phyloP scores from a whole-genome alignment of 1,140 invertebrate genomes.

The Drosophila nasuta region DNA sequence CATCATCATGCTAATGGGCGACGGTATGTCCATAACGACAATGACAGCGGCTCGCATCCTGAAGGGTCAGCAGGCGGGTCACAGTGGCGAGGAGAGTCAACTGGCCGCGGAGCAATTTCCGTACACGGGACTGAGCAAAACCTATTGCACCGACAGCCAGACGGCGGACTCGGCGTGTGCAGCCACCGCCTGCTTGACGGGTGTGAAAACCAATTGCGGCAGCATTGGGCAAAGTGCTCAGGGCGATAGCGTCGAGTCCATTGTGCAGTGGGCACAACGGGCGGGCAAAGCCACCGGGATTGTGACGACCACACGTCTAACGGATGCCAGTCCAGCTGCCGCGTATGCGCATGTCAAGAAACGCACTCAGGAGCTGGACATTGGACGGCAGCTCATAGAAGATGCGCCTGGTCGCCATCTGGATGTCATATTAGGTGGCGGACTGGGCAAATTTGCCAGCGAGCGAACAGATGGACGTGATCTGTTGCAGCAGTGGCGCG shows the following conservation, averaged over 20 bases:
- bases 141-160: conserved; percentile 91
- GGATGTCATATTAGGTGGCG: conserved; percentile 90
- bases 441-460: conserved; percentile 87
- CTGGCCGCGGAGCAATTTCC: conserved; percentile 92
- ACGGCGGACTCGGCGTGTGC: conserved; percentile 92
- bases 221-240: conserved; percentile 88
- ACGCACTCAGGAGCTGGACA: conserved; percentile 90
- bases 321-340: conserved; percentile 75
- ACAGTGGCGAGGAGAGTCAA: conserved; percentile 88
- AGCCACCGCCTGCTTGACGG: conserved; percentile 89
- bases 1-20: conserved; percentile 91
- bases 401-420: conserved; percentile 86
- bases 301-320: conserved; percentile 79
- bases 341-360: conserved; percentile 87
- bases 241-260: conserved; percentile 88
- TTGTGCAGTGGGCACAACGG: conserved; percentile 93
- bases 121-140: conserved; percentile 88
- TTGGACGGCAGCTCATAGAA: conserved; percentile 88
- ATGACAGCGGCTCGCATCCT: conserved; percentile 89
- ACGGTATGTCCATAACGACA: conserved; percentile 91
- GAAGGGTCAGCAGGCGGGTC: conserved; percentile 87
- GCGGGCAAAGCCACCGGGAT: conserved; percentile 87
- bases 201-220: conserved; percentile 89
- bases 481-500: conserved; percentile 85
- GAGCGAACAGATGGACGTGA: conserved; percentile 85